Evolutionary conservation across 1,140 invertebrate species (phyloP).

Genomic region (Pseudomyrmex flavicornis): DNA sequence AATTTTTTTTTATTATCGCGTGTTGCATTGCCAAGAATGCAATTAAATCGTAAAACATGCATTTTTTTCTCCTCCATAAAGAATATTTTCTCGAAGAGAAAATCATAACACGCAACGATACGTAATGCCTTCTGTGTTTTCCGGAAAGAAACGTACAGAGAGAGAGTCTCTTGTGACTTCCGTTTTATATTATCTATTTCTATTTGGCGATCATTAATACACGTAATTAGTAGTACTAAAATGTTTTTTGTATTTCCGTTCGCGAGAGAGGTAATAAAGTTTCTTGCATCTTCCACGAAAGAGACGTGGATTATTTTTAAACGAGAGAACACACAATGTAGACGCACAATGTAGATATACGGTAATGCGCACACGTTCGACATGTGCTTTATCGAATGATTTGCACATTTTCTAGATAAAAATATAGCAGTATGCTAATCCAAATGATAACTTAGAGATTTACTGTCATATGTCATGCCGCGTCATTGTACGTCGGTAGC

Average conservation of each 20-base stretch:
- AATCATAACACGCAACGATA: not conserved
- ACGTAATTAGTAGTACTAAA: no score
- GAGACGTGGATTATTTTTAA: not conserved
- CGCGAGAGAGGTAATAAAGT: not conserved
- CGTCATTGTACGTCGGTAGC: not conserved
- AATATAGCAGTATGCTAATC: conserved; percentile 15
- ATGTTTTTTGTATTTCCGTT: no score
- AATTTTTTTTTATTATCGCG: conserved; percentile 24
- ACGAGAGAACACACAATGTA: no score
- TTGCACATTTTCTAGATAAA: conserved; percentile 35
- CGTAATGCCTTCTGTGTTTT: no score
- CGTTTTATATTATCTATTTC: not conserved
- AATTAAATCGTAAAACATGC: conserved; percentile 2
- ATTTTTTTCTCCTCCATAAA: not conserved
- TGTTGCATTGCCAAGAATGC: conserved; percentile 13
- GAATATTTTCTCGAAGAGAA: not conserved
- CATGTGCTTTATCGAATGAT: not conserved
- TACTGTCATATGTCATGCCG: not conserved
- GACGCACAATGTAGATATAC: conserved; percentile 5
- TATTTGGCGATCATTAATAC: not conserved
- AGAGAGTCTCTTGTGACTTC: not conserved
- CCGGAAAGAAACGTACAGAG: no score
- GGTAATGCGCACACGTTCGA: not conserved
- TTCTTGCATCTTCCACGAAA: not conserved
- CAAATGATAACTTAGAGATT: conserved; percentile 11